Evolutionary conservation across 2,113 vertebrate genomes (phyloP).

Genomic region (Empidonax alnorum): DNA sequence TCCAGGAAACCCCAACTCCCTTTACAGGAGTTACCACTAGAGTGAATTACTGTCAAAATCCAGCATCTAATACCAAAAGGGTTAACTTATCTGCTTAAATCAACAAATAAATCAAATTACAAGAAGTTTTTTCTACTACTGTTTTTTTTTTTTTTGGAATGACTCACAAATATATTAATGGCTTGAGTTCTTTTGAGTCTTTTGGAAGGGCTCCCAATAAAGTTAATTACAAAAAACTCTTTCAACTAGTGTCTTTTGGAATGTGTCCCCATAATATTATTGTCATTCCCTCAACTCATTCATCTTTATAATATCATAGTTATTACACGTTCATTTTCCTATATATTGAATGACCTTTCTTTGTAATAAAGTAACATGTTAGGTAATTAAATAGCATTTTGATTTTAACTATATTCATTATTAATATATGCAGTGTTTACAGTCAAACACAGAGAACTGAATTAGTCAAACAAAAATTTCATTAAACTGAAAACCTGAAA

Average conservation of each 20-base stretch:
- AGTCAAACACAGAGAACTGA: neutral
- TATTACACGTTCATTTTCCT: conserved; percentile 47
- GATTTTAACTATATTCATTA: neutral
- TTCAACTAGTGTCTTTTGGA: conserved; percentile 33
- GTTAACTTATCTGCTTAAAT: conserved; percentile 9
- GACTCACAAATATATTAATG: neutral
- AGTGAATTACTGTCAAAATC: neutral
- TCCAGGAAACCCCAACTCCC: neutral
- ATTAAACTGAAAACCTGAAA: neutral
- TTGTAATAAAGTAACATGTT: neutral
- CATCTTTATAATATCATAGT: neutral
- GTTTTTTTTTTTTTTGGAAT: neutral
- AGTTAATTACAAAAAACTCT: conserved; percentile 39
- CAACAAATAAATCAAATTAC: neutral
- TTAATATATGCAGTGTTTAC: neutral
- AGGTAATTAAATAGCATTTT: conserved; percentile 19
- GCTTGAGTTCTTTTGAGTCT: conserved; percentile 18
- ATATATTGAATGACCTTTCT: conserved; percentile 15
- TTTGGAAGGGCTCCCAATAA: conserved; percentile 8
- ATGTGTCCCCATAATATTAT: neutral
- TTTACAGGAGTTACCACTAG: neutral
- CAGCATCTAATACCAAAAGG: neutral
- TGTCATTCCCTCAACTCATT: conserved; percentile 1
- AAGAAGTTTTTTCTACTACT: neutral
- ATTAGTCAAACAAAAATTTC: neutral